phyloP scores from a whole-genome alignment of 2,797 vertebrate species.

The Amblyopsis hoosieri region DNA sequence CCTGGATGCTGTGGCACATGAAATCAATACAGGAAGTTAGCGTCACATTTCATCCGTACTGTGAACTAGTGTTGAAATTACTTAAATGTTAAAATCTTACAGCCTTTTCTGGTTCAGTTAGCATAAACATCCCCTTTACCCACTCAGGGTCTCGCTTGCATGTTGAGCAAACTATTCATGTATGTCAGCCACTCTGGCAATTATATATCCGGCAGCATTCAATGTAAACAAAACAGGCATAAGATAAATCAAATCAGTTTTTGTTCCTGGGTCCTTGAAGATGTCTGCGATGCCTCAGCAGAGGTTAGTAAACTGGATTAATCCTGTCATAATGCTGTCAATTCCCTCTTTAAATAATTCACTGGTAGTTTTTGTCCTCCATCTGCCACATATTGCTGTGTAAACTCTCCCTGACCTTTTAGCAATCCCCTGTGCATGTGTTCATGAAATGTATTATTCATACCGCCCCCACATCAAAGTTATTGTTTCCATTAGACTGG shows the following conservation, averaged over 20 bases:
- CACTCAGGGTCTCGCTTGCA: constrained; percentile 12
- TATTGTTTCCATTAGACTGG: constrained; percentile 65
- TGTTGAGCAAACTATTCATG: constrained; percentile 33
- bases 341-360: constrained; percentile 65
- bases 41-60: constrained; percentile 30
- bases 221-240: constrained; percentile 41
- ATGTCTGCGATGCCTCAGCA: constrained; percentile 33
- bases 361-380: constrained; percentile 57
- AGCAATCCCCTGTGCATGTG: constrained; percentile 54
- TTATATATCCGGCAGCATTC: constrained; percentile 12
- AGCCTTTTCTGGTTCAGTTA: constrained; percentile 27
- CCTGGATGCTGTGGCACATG: constrained; percentile 10
- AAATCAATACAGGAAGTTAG: constrained; percentile 42
- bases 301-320: constrained; percentile 54
- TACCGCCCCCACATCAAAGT: constrained; percentile 55
- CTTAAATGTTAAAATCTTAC: constrained; percentile 31
- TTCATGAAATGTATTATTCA: constrained; percentile 74
- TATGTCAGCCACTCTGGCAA: constrained; percentile 31
- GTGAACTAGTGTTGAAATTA: constrained; percentile 38
- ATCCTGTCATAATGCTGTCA: constrained; percentile 57
- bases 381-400: constrained; percentile 64
- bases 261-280: constrained; percentile 33
- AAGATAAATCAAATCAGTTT: constrained; percentile 44
- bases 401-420: constrained; percentile 75
- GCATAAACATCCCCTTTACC: constrained; percentile 21